Conservation (phyloP, 2,113 vertebrate genomes). For the Ammodytes dubius region DNA sequence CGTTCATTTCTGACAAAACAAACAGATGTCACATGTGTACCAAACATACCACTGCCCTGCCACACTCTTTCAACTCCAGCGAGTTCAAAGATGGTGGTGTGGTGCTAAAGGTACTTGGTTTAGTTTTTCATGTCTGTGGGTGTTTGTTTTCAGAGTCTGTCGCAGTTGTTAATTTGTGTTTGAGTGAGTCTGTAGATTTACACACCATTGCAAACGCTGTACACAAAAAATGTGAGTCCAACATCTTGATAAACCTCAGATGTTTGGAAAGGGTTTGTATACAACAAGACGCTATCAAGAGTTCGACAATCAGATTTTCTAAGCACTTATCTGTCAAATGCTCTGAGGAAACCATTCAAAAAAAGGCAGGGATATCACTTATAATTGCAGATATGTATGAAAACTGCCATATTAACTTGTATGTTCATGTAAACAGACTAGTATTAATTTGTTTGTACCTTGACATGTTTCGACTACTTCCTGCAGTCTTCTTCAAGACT, state of each 20-base stretch:
- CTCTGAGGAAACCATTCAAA: background rate
- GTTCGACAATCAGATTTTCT: background rate
- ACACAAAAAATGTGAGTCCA: constrained; percentile 20
- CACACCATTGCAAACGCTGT: constrained; percentile 48
- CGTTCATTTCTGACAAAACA: constrained; percentile 70
- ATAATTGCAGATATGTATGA: background rate
- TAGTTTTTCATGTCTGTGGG: constrained; percentile 42
- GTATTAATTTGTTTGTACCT: too few species aligned
- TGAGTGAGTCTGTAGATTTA: constrained; percentile 61
- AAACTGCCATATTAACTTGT: background rate
- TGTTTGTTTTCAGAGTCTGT: constrained; percentile 64
- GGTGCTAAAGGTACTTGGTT: constrained; percentile 30
- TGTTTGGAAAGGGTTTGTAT: constrained; percentile 26
- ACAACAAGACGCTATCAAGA: constrained; percentile 5
- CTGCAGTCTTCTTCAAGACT: too few species aligned
- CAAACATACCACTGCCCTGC: constrained; percentile 63
- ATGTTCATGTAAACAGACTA: too few species aligned
- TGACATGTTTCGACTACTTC: too few species aligned
- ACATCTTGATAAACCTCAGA: constrained; percentile 8
- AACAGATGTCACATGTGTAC: constrained; percentile 75
- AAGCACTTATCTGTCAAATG: constrained; percentile 8
- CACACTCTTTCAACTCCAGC: constrained; percentile 50
- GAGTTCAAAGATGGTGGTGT: constrained; percentile 64
- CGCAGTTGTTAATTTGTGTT: constrained; percentile 72
- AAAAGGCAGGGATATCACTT: background rate